Evolutionary conservation across 2,888 invertebrate species (phyloP), one percentile per base, ranked within the genome.

Genomic region (Xestia sexstrigata): DNA sequence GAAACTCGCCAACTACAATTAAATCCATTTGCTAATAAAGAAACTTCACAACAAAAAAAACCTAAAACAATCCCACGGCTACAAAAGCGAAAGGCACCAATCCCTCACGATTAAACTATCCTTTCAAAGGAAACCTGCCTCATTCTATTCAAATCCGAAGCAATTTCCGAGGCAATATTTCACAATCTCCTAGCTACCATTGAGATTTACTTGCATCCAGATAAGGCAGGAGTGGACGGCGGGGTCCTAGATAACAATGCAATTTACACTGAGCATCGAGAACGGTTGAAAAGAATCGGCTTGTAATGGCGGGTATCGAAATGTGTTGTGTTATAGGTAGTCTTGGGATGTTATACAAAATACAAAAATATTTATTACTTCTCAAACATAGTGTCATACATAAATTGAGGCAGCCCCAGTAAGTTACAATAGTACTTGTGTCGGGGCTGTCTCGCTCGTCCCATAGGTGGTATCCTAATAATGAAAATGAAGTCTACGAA

Each of bases 181-280:
- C 91, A 93, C 89, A 87, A 89, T 88, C 88, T 89, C 87, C 86
- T 83, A 88, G 88, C 82, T 84, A 88, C 88, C 83, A 89, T 91
- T 88, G 89, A 93, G 92, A 94, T 94, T 94, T 91, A 89, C 91
- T 91, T 87, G 89, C 90, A 92, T 92, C 90, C 88, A 91, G 94
- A 95, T 95, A 95, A 92, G 90, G 93, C 89, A 81, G 87, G 87
- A 91, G 89, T 89, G 89, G 89, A 89, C 89, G 83, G 68, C 71
- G 79, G 80, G 74, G 74, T 90, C 87, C 84, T 85, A 91, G 94
- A 95, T 95, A 95, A 94, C 93, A 94, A 94, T 94, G 93, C 94
- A 94, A 95, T 95, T 95, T 95, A 93, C 93, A 92, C 91, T 81
- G 87, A 78, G 93, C 93, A 91, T 90, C 84, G 86, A 73, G 70